Evolutionary conservation across 2,888 invertebrate species (phyloP).

Genomic region (Mesorhabditis belari): DNA sequence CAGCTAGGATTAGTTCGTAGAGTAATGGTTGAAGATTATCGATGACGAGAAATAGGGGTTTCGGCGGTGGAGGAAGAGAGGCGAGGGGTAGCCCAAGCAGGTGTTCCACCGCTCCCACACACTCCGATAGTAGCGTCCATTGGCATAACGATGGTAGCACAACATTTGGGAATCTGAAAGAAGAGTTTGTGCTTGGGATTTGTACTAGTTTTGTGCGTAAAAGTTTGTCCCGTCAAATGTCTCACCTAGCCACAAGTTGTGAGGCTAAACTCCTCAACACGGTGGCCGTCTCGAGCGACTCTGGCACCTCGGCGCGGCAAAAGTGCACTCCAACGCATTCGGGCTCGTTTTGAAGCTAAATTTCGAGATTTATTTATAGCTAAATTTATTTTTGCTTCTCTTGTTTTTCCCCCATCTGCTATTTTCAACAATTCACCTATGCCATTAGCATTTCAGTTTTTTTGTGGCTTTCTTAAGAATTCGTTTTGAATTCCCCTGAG

Average conservation of each 20-base stretch:
- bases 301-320: conserved; percentile 21
- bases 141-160: conserved; percentile 28
- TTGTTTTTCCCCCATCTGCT: too few species aligned
- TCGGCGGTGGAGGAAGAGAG: conserved; percentile 23
- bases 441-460: too few species aligned
- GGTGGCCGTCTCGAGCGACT: conserved; percentile 29
- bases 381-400: too few species aligned
- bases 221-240: neutral
- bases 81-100: conserved; percentile 24
- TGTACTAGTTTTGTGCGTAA: too few species aligned
- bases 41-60: conserved; percentile 22
- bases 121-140: conserved; percentile 26
- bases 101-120: conserved; percentile 16
- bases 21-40: too few species aligned
- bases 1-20: too few species aligned
- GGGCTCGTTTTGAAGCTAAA: conserved; percentile 25
- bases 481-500: too few species aligned
- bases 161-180: conserved; percentile 31
- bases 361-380: too few species aligned
- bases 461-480: too few species aligned
- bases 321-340: conserved; percentile 30
- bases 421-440: too few species aligned
- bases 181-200: too few species aligned
- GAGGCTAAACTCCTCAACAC: conserved; percentile 22
- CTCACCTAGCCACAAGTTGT: conserved; percentile 11